These are phyloP conservation scores for Paedocypris micromegethes DNA, from an alignment of 2,797 vertebrate genomes.

Conservation along the genomic window DNA sequence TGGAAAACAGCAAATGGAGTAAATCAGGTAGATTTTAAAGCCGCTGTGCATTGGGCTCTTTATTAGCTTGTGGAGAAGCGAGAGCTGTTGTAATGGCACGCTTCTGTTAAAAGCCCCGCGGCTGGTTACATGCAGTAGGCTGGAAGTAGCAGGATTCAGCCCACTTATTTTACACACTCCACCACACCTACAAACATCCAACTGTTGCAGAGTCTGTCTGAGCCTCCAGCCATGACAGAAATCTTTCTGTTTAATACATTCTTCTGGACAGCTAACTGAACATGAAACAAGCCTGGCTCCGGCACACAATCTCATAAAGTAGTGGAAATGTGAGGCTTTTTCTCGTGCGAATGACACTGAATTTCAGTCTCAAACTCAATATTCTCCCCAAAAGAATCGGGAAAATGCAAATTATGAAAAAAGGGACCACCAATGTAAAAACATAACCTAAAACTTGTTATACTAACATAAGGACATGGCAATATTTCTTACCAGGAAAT, in stretches of 20 bases:
- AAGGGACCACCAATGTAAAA: too few species aligned
- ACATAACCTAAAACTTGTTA: too few species aligned
- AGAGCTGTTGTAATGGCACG: slow-evolving; percentile 58
- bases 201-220: slow-evolving; percentile 17
- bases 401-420: too few species aligned
- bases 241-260: slow-evolving; percentile 20
- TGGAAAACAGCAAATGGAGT: slow-evolving; percentile 44
- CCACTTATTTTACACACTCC: slow-evolving; percentile 25
- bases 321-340: too few species aligned
- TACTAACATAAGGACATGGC: too few species aligned
- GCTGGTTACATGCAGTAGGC: slow-evolving; percentile 47
- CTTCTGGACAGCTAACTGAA: slow-evolving; percentile 19
- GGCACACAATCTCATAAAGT: not conserved
- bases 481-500: too few species aligned
- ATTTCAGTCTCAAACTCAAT: too few species aligned
- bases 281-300: not conserved
- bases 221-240: slow-evolving; percentile 15
- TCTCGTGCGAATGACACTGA: too few species aligned
- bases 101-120: slow-evolving; percentile 62
- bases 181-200: slow-evolving; percentile 20
- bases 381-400: too few species aligned
- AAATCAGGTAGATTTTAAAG: slow-evolving; percentile 67
- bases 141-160: slow-evolving; percentile 28
- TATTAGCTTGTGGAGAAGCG: slow-evolving; percentile 65
- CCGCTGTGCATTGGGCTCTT: slow-evolving; percentile 57